phyloP scores from a whole-genome alignment of 2,113 vertebrate genomes.

The Sceloporus tristichus region DNA sequence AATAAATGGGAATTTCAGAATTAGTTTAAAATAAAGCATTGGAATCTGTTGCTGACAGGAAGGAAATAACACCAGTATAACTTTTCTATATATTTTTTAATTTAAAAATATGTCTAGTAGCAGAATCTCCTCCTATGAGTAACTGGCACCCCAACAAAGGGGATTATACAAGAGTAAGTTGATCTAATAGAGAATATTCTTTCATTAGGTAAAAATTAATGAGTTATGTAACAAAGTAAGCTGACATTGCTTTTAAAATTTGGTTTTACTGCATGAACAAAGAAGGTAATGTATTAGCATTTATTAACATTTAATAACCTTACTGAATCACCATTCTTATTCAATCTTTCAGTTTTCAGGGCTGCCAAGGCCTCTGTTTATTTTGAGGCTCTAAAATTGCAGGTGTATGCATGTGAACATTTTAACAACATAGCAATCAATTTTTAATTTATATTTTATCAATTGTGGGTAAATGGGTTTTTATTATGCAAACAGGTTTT shows the following conservation, averaged over 20 bases:
- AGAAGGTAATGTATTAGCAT: neutral
- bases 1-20: no score
- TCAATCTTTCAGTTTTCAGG: neutral
- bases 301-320: neutral
- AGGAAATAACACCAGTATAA: no score
- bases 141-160: no score
- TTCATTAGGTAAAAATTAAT: neutral
- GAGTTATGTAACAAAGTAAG: neutral
- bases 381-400: neutral
- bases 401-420: neutral
- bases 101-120: no score
- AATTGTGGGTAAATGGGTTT: neutral
- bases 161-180: no score
- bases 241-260: neutral
- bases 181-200: neutral
- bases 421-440: neutral
- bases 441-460: neutral
- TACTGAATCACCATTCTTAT: neutral
- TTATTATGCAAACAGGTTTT: neutral
- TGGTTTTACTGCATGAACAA: neutral
- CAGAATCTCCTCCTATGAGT: no score
- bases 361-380: neutral
- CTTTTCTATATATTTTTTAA: no score
- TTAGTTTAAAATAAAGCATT: no score
- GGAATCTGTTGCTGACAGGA: no score